These are phyloP conservation scores for Corythornis vintsioides DNA, from an alignment of 2,113 vertebrate species.

Conservation along the genomic window DNA sequence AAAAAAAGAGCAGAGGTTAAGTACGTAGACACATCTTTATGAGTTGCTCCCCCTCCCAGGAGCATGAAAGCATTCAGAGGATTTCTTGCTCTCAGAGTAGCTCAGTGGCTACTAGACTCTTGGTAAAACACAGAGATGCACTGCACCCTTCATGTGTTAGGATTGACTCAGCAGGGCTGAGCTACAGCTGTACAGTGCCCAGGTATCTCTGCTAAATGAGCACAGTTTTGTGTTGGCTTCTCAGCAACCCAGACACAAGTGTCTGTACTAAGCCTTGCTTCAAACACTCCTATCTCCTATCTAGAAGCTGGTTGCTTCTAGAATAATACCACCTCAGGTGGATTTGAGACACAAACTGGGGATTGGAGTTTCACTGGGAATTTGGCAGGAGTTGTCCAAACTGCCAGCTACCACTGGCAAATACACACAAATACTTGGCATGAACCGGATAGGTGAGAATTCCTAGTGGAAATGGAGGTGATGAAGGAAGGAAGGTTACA, in stretches of 20 bases:
- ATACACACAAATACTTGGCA: background rate
- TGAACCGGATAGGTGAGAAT: background rate
- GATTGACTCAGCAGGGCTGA: background rate
- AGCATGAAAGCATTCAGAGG: background rate
- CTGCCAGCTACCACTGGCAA: background rate
- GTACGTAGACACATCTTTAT: background rate
- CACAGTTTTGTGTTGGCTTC: background rate
- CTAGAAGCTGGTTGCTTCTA: background rate
- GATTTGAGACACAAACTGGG: background rate
- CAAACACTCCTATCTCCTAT: background rate
- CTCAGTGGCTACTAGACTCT: background rate
- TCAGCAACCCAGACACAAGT: background rate
- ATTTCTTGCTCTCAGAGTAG: background rate
- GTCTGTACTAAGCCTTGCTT: background rate
- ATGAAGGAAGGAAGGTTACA: background rate
- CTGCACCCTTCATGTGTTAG: background rate
- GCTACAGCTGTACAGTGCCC: background rate
- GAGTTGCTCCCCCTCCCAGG: background rate
- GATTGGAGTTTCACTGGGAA: accelerated
- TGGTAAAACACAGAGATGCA: background rate
- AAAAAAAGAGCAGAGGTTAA: background rate
- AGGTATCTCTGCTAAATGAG: background rate
- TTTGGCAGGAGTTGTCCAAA: background rate
- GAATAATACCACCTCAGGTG: background rate
- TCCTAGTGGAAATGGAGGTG: background rate